A percentile compares a stretch with the other conserved stretches of the same genome.
Evolutionary conservation across 2,888 invertebrate species (phyloP).

Genomic region (Sinhomidia bicolor): DNA sequence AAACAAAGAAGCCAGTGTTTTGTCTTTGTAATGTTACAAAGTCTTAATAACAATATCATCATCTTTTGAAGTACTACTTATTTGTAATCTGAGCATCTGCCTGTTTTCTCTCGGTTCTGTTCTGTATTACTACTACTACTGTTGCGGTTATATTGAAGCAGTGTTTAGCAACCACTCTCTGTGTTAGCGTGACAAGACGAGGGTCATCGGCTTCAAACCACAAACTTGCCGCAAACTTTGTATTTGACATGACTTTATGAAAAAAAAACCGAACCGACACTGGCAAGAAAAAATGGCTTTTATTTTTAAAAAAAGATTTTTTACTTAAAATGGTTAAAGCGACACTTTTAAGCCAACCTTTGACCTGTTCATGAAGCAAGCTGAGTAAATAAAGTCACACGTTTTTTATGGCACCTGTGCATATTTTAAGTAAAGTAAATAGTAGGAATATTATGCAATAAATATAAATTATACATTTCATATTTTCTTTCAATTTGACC

Average conservation of each 20-base stretch:
- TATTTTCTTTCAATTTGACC: not conserved
- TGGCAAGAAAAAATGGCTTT: too few species aligned
- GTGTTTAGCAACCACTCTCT: too few species aligned
- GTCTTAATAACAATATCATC: constrained; percentile 56
- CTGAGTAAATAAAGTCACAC: too few species aligned
- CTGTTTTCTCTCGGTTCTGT: too few species aligned
- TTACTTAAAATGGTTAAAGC: too few species aligned
- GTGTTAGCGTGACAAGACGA: constrained; percentile 32
- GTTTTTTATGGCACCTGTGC: too few species aligned
- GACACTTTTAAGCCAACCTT: too few species aligned
- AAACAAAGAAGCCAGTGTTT: constrained; percentile 51
- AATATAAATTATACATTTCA: too few species aligned
- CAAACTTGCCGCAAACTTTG: constrained; percentile 21
- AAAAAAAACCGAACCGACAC: not conserved
- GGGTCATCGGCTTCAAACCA: constrained; percentile 56
- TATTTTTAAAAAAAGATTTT: too few species aligned
- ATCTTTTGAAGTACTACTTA: constrained; percentile 35
- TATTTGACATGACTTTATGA: constrained; percentile 31
- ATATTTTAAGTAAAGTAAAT: too few species aligned
- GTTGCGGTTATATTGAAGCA: not conserved
- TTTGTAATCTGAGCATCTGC: constrained; percentile 48
- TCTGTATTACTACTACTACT: not conserved
- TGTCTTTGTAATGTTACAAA: constrained; percentile 36
- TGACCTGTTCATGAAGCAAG: too few species aligned
- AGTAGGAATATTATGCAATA: too few species aligned